Evolutionary conservation across 2,113 vertebrate species (phyloP), one percentile per base, ranked within the genome.

Genomic region (Apteryx mantelli): DNA sequence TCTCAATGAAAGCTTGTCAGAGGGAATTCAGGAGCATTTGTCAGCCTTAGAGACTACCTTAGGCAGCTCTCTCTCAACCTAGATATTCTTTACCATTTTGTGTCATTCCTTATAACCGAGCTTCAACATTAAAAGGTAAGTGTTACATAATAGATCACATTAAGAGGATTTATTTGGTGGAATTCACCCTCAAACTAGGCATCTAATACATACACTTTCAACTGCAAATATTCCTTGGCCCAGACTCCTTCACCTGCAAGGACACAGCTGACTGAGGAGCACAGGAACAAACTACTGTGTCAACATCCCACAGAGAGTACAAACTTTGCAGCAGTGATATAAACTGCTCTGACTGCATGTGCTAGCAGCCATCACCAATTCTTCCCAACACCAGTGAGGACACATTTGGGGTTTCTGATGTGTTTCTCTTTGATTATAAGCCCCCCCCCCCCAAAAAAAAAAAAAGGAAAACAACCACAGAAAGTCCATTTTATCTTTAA

Each of bases 281-380:
- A 73, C n/a, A 44, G 52, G 65, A 95, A 65, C 30, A 89, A 84
- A 87, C 19, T 7, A 1, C 32, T 28, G 32, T 16, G 38, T 40
- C 65, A 64, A 11, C 42, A 75, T 7, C 26, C 46, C 14, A 10
- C 0, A 52, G 15, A n/a, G 9, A 44, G 10, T 63, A 77, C 0
- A 0, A 88, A 44, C 44, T 34, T 65, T 25, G 64, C 55, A 88
- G 79, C 36, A 89, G 16, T 5, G 5, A 38, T 46, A 20, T 25
- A 32, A 64, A 61, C 50, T 21, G 18, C 22, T 65, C 44, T 28
- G 34, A 82, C 9, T 46, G 18, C 9, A 25, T 7, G 13, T 38
- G 42, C 32, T 56, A 8, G 2, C 9, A 48, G 61, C 8, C 38
- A 26, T 60, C 44, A 60, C 4, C 52, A 76, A 1, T 36, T 82